Percentiles rank a stretch among this genome's conserved stretches.
Evolutionary conservation across 2,113 vertebrate species (phyloP).

Genomic region (Chunga burmeisteri): DNA sequence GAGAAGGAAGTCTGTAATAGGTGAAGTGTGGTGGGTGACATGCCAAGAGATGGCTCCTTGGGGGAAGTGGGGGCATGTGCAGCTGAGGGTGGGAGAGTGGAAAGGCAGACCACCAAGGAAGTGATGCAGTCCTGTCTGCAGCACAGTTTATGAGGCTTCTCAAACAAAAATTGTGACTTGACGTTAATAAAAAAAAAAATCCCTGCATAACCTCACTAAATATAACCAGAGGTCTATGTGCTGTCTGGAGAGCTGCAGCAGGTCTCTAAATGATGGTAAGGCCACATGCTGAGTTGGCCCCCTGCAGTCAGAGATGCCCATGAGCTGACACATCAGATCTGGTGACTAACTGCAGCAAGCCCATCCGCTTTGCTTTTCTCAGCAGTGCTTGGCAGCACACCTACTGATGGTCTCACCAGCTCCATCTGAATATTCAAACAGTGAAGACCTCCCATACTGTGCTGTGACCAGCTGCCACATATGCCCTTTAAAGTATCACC

Average conservation of each 20-base stretch:
- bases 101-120: neutral
- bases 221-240: neutral
- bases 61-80: fast-evolving
- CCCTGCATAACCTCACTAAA: neutral
- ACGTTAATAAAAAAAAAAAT: neutral
- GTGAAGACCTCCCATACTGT: neutral
- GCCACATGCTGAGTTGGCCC: neutral
- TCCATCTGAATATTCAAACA: neutral
- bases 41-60: neutral
- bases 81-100: neutral
- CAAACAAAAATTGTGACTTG: neutral
- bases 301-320: neutral
- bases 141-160: neutral
- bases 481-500: neutral
- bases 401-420: neutral
- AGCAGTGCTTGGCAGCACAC: neutral
- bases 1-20: neutral
- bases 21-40: neutral
- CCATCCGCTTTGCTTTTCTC: neutral
- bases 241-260: neutral
- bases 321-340: neutral
- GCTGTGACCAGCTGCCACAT: neutral
- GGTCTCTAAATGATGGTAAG: neutral
- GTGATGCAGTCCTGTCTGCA: neutral
- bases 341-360: neutral